phyloP scores from a whole-genome alignment of 2,888 invertebrate genomes.

The Amblyteles armatorius region DNA sequence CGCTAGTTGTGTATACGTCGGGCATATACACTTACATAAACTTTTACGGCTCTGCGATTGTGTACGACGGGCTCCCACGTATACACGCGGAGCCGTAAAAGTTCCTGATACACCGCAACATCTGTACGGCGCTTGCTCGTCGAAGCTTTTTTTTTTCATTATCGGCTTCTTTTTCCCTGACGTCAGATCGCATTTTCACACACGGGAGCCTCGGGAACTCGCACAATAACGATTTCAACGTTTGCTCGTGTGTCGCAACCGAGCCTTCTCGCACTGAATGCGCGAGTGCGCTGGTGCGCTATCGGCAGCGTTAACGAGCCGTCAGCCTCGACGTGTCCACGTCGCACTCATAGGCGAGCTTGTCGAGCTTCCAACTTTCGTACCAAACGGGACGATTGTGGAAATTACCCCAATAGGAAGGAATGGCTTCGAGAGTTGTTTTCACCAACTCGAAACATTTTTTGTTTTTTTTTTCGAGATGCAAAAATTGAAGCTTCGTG shows the following conservation, averaged over 20 bases:
- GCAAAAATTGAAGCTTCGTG: no score
- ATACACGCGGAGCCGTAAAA: no score
- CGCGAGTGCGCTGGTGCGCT: background rate
- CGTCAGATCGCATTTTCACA: slow-evolving; percentile 43
- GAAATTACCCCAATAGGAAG: background rate
- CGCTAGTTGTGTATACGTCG: background rate
- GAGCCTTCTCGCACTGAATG: background rate
- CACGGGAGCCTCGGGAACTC: background rate
- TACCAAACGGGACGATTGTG: background rate
- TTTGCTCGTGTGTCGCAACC: background rate
- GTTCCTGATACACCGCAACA: background rate
- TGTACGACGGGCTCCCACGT: background rate
- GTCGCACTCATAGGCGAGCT: background rate
- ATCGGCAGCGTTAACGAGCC: slow-evolving; percentile 26
- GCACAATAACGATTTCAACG: background rate
- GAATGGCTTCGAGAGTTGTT: background rate
- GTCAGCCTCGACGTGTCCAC: slow-evolving; percentile 26
- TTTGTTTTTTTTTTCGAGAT: no score
- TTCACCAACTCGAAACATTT: no score
- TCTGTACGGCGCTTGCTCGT: background rate
- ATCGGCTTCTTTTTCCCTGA: slow-evolving; percentile 47
- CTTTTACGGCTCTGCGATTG: slow-evolving; percentile 34
- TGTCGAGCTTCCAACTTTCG: background rate
- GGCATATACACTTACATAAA: background rate
- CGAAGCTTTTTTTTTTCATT: slow-evolving; percentile 29